Evolutionary conservation across 2,113 vertebrate species (phyloP).

Genomic region (Engystomops pustulosus): DNA sequence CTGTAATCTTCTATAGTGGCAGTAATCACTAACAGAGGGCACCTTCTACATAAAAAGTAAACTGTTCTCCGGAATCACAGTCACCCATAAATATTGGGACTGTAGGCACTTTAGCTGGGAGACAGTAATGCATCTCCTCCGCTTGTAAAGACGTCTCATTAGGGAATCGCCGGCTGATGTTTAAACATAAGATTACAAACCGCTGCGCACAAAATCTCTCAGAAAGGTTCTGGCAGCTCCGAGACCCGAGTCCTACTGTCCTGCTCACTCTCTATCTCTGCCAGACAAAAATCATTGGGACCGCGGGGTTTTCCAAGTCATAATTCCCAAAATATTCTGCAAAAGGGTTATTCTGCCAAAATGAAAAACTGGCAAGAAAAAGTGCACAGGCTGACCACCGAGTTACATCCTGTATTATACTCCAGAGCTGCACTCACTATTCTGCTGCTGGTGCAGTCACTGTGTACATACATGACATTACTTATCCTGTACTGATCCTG

Average conservation of each 20-base stretch:
- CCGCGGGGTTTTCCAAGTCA: too few relatives aligned
- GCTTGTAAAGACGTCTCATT: conserved; percentile 51
- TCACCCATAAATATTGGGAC: conserved; percentile 50
- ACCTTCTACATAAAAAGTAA: conserved; percentile 51
- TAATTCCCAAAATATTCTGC: background rate
- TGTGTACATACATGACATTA: too few relatives aligned
- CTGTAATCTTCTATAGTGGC: background rate
- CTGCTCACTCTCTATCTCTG: background rate
- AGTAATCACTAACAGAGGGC: conserved; percentile 51
- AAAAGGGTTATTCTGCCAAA: background rate
- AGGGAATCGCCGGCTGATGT: conserved; percentile 50
- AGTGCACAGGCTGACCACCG: too few relatives aligned
- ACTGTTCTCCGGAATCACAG: conserved; percentile 30
- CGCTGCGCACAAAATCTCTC: conserved; percentile 39
- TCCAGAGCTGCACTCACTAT: too few relatives aligned
- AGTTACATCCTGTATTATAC: too few relatives aligned
- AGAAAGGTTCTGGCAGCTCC: conserved; percentile 30
- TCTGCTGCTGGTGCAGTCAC: too few relatives aligned
- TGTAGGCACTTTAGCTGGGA: conserved; percentile 32
- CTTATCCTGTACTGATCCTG: too few relatives aligned
- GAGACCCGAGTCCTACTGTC: background rate
- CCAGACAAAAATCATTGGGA: background rate
- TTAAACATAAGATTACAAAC: conserved; percentile 50
- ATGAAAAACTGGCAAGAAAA: background rate
- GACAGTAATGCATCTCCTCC: conserved; percentile 41